Evolutionary conservation across 2,888 invertebrate genomes (phyloP).

Genomic region (Epinotia brunnichana): DNA sequence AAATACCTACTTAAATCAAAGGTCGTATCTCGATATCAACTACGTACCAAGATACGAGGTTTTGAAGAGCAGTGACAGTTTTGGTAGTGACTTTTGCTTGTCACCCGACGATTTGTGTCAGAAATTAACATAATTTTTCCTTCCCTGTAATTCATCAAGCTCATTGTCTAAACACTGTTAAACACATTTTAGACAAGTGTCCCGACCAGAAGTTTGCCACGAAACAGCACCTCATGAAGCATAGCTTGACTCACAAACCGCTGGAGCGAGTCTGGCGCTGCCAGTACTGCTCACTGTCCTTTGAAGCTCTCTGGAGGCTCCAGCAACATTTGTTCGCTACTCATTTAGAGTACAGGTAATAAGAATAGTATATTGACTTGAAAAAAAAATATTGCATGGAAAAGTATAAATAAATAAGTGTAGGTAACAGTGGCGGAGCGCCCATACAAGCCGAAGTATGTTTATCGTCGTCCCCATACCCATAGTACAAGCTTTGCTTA

Average conservation of each 20-base stretch:
- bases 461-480: no score
- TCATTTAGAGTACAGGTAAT: slow-evolving; percentile 71
- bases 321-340: slow-evolving; percentile 76
- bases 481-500: no score
- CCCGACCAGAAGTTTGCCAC: slow-evolving; percentile 73
- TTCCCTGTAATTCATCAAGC: not conserved
- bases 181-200: slow-evolving; percentile 64
- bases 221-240: slow-evolving; percentile 76
- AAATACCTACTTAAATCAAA: no score
- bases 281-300: slow-evolving; percentile 71
- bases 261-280: slow-evolving; percentile 73
- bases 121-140: not conserved
- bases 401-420: no score
- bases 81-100: no score
- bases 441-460: no score
- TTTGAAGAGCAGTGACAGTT: no score
- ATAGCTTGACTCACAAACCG: slow-evolving; percentile 70
- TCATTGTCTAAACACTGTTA: not conserved
- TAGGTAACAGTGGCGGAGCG: no score
- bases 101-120: no score
- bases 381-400: not conserved
- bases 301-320: slow-evolving; percentile 73
- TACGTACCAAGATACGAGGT: no score
- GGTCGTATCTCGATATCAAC: no score
- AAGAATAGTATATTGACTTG: not conserved